A percentile compares a stretch with the other conserved stretches of the same genome.
These are phyloP conservation scores for Rousettus madagascariensis DNA, from an alignment of 2,797 vertebrate species.

Conservation along the genomic window DNA sequence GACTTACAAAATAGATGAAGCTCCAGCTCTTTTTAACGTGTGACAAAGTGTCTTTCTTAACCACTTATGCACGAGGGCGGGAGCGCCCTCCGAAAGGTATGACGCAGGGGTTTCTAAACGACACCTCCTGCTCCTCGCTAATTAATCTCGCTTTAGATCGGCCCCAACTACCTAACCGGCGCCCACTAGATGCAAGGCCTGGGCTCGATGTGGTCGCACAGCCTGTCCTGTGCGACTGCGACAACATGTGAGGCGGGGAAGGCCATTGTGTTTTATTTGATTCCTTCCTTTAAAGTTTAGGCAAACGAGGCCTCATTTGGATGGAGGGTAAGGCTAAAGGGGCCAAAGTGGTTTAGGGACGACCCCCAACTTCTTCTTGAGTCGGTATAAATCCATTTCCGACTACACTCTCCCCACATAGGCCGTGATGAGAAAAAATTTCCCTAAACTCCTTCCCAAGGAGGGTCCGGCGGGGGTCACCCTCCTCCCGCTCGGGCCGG, in stretches of 20 bases:
- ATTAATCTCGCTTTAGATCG: neutral
- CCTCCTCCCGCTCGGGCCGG: neutral
- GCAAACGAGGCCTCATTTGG: neutral
- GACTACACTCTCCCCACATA: neutral
- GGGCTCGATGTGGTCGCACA: neutral
- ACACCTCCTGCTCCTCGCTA: neutral
- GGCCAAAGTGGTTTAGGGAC: neutral
- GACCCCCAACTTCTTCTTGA: neutral
- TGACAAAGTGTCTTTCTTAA: neutral
- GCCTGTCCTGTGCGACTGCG: neutral
- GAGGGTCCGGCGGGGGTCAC: neutral
- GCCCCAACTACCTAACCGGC: neutral
- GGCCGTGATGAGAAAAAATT: neutral
- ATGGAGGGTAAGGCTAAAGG: neutral
- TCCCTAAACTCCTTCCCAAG: neutral
- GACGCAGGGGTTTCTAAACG: constrained; percentile 65
- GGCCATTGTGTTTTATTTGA: neutral
- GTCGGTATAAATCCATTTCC: neutral
- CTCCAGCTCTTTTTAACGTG: neutral
- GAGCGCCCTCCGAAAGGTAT: neutral
- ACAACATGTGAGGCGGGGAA: neutral
- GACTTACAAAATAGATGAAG: neutral
- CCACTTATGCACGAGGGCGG: neutral
- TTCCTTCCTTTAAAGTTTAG: neutral
- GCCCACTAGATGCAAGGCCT: neutral